Evolutionary conservation across 1,140 invertebrate species (phyloP).

Genomic region (Acromyrmex heyeri): DNA sequence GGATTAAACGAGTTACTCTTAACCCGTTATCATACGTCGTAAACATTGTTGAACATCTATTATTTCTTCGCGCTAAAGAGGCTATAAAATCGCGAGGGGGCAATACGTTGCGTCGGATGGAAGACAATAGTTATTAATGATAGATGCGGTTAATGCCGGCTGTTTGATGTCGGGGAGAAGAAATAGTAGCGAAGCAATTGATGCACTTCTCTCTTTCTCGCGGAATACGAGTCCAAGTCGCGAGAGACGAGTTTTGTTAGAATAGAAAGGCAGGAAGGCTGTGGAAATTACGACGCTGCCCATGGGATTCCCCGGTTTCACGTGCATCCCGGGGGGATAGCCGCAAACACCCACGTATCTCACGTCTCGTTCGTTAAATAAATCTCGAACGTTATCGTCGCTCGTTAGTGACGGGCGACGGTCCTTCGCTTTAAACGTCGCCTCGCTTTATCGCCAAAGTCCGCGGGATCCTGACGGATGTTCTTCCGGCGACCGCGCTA

Average conservation of each 20-base stretch:
- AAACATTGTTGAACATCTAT: neutral
- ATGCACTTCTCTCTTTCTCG: neutral
- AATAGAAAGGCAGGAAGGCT: neutral
- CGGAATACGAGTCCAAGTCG: neutral
- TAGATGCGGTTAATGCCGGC: neutral
- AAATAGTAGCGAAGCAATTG: neutral
- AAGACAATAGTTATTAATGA: slow-evolving; percentile 29
- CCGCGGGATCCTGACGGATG: slow-evolving; percentile 55
- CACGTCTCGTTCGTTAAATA: slow-evolving; percentile 40
- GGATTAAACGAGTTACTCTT: neutral
- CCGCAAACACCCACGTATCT: slow-evolving; percentile 10
- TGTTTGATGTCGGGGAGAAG: neutral
- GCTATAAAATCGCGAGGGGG: neutral
- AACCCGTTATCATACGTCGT: slow-evolving; percentile 2
- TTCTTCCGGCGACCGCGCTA: slow-evolving; percentile 54
- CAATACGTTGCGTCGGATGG: neutral
- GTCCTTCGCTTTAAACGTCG: slow-evolving; percentile 32
- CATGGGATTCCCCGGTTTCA: neutral
- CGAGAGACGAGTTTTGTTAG: neutral
- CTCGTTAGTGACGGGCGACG: slow-evolving; percentile 45
- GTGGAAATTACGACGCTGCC: slow-evolving; percentile 7
- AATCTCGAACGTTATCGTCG: slow-evolving; percentile 39
- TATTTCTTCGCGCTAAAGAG: slow-evolving; percentile 4
- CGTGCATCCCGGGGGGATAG: neutral
- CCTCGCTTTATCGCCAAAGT: slow-evolving; percentile 40